phyloP scores from a whole-genome alignment of 2,888 invertebrate species.

The Siphlonurus alternatus region DNA sequence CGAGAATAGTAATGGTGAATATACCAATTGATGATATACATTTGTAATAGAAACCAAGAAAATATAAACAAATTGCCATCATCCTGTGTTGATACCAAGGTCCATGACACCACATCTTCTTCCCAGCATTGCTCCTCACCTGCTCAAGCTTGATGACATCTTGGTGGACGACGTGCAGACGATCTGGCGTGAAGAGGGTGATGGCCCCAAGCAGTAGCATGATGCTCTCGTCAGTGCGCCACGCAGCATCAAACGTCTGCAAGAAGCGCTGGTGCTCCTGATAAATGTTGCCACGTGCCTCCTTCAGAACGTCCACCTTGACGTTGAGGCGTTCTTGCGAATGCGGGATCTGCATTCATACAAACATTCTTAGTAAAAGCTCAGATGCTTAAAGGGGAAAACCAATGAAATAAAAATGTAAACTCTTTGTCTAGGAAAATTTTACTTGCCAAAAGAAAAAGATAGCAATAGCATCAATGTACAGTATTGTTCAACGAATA shows the following conservation, averaged over 20 bases:
- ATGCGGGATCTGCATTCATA: conserved; percentile 51
- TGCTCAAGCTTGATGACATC: conserved; percentile 76
- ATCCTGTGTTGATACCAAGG: no score
- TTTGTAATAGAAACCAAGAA: conserved; percentile 3
- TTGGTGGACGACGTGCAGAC: conserved; percentile 61
- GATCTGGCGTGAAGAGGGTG: conserved; percentile 70
- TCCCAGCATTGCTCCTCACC: conserved; percentile 38
- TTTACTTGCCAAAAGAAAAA: no score
- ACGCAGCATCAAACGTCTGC: conserved; percentile 66
- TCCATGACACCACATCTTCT: no score
- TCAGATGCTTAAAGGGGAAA: no score
- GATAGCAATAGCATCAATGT: no score
- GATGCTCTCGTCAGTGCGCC: conserved; percentile 75
- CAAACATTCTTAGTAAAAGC: no score
- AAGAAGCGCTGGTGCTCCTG: conserved; percentile 73
- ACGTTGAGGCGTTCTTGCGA: conserved; percentile 60
- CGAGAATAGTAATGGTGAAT: conserved; percentile 4
- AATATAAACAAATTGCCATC: not conserved
- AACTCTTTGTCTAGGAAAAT: no score
- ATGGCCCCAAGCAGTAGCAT: conserved; percentile 85
- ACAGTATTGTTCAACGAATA: no score
- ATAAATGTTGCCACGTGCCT: conserved; percentile 78
- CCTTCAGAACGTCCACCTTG: conserved; percentile 76
- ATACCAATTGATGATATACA: conserved; percentile 8
- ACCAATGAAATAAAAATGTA: no score